Percentiles rank a stretch among this genome's conserved stretches.
Evolutionary conservation across 2,113 vertebrate species (phyloP).

Genomic region (Myotis davidii): DNA sequence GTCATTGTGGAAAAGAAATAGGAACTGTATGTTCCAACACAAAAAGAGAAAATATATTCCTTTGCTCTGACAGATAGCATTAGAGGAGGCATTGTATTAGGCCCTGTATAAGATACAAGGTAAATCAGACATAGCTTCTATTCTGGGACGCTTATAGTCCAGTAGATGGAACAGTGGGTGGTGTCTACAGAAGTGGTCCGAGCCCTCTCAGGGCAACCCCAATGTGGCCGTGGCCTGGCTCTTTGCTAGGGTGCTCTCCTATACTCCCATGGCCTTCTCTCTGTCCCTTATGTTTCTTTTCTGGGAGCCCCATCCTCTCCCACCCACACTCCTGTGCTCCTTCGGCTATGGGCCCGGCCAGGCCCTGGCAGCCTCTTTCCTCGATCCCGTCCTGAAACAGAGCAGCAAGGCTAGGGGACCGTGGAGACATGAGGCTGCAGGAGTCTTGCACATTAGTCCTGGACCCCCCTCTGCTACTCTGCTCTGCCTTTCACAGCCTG

Average conservation of each 20-base stretch:
- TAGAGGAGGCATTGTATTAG: background rate
- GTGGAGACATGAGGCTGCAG: background rate
- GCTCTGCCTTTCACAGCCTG: background rate
- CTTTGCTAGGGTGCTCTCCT: conserved; percentile 73
- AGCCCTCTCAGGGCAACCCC: conserved; percentile 74
- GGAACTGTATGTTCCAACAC: background rate
- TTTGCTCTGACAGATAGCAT: background rate
- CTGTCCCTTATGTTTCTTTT: background rate
- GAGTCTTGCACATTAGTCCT: fast-evolving
- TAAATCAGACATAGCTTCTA: background rate
- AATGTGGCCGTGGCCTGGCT: conserved; percentile 87
- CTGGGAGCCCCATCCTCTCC: background rate
- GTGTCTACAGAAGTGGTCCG: conserved; percentile 89
- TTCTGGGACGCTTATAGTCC: background rate
- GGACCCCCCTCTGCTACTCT: background rate
- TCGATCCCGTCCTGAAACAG: background rate
- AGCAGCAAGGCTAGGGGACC: background rate
- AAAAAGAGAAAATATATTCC: conserved; percentile 7
- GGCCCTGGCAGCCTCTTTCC: background rate
- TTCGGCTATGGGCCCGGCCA: fast-evolving
- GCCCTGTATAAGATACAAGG: background rate
- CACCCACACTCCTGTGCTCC: no score
- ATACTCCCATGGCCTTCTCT: background rate
- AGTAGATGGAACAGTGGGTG: conserved; percentile 73
- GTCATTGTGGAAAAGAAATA: background rate